Evolutionary conservation across 2,888 invertebrate genomes (phyloP), one percentile per base, ranked within the genome.

Genomic region (Parapristionchus giblindavisi): DNA sequence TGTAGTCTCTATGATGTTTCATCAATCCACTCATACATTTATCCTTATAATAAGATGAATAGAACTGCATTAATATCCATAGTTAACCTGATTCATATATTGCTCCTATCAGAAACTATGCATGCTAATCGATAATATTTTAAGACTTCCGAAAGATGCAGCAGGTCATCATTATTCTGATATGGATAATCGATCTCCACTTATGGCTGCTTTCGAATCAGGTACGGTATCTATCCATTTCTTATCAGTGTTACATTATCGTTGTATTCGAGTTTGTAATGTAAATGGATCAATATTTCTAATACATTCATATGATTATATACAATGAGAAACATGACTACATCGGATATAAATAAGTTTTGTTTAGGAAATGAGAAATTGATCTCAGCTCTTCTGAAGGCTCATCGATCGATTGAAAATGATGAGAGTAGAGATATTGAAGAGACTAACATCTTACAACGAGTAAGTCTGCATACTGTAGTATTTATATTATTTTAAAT

Each of bases 301-400:
- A n/a, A 58, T 27, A 32, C 48, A 48, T 11, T 14, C 14, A 14
- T 21, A 48, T 14, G 58, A 27, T 14, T 58, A 32, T 32, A 32
- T 29, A 32, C 27, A 58, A 58, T 58, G 58, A 58, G 24, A 17
- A 48, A 48, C 48, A 48, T 14, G 48, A 48, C 48, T n/a, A n/a
- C n/a, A n/a, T n/a, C n/a, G n/a, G n/a, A n/a, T n/a, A n/a, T 48
- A 48, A 14, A 14, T 48, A 40, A 21, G 32, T 38, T 29, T 51
- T 6, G 14, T 68, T 43, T 27, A 36, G 76, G 77, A 8, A 78
- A 81, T 54, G 21, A 77, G 27, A 80, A 79, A 48, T 75, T 83
- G 8, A 76, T 77, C 32, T 70, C 68, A 3, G 79, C 81, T 11
- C 79, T 77, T 40, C 68, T 77, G 75, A 81, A 81, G 58, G 65